Evolutionary conservation across 35 echinoderm and acorn worm species (phyloP).

Genomic region (Amphiura filiformis): DNA sequence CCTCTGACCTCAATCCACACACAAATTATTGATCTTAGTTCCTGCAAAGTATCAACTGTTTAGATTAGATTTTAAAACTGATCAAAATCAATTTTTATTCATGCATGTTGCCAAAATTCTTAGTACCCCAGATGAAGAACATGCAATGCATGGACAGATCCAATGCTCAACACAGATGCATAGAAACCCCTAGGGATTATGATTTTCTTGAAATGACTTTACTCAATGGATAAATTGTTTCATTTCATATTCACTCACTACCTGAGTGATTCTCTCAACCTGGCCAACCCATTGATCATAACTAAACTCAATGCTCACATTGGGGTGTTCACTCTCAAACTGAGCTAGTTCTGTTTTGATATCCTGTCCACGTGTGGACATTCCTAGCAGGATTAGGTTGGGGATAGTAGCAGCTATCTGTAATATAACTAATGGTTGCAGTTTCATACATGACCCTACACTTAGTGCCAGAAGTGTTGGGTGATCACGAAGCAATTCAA

Average conservation of each 20-base stretch:
- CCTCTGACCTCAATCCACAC: too few relatives aligned
- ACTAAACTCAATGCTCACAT: neutral
- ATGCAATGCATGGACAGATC: too few relatives aligned
- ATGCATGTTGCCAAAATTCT: too few relatives aligned
- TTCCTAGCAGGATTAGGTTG: neutral
- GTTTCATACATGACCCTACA: neutral
- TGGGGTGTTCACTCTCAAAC: neutral
- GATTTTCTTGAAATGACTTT: too few relatives aligned
- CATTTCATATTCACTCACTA: neutral
- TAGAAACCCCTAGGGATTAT: too few relatives aligned
- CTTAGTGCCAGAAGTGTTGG: neutral
- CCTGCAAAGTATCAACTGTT: too few relatives aligned
- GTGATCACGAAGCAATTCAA: neutral
- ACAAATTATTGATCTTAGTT: too few relatives aligned
- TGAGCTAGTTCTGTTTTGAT: neutral
- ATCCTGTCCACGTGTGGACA: neutral
- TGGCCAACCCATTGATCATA: neutral
- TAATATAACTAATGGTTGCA: neutral
- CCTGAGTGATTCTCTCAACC: neutral
- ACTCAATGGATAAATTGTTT: neutral
- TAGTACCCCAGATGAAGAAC: too few relatives aligned
- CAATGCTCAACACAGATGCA: too few relatives aligned
- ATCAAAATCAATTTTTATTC: too few relatives aligned
- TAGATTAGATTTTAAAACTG: too few relatives aligned
- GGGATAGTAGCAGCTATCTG: neutral